Evolutionary conservation across 2,113 vertebrate species (phyloP), one percentile per base, ranked within the genome.

Genomic region (Salvator merianae): DNA sequence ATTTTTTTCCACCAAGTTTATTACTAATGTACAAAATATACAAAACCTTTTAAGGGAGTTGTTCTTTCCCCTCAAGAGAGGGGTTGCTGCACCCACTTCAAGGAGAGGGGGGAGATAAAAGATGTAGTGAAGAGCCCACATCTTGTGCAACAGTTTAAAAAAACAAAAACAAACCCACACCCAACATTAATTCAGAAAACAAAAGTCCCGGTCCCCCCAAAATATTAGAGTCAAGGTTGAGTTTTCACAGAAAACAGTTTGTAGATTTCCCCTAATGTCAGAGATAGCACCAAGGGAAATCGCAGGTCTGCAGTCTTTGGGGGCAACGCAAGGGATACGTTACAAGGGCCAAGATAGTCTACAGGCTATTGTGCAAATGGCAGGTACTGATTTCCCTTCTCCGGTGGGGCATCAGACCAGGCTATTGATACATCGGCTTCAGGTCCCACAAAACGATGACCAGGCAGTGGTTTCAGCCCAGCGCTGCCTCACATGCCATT

Each of bases 11-110:
- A 93, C 88, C 83, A 68, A 92, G 90, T 95, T 95, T 95, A 95
- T 95, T 95, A 94, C 93, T 94, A 94, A 95, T 95, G 89, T 95
- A 95, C 94, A 95, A 95, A 95, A 95, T 95, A 94, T 95, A 95
- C 94, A 94, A 94, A 95, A 94, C 85, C n/a, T 87, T 86, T 94
- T 89, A 81, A 89, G 84, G 85, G 73, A 91, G 85, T 70, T 90
- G 79, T 90, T 88, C 90, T 90, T 59, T 88, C 88, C 88, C 91
- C 89, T 85, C 89, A 80, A 87, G 82, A 85, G 76, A 82, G 40
- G 90, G 84, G 75, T 7, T 86, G 87, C 79, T 74, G 86, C 81
- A 79, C 86, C 86, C 43, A 85, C 83, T 79, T 78, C 50, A 34
- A 47, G 55, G 47, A 30, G 18, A 47, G 59, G 14, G 20, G n/a